These are phyloP conservation scores for Periophthalmus modestus DNA, from an alignment of 2,113 vertebrate genomes.

Conservation along the genomic window DNA sequence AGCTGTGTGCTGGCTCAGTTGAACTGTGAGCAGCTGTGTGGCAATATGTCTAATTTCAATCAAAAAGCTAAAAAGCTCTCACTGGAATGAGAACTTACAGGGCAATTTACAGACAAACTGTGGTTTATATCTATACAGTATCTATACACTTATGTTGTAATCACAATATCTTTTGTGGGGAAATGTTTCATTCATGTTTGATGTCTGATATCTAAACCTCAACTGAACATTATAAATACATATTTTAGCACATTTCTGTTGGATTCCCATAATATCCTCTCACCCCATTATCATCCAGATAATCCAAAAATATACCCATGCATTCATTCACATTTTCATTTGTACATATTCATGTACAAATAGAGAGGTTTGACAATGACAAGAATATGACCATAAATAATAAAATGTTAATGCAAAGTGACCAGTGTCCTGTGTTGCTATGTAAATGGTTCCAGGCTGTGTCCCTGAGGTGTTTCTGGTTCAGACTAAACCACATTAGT, in stretches of 20 bases:
- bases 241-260: no score
- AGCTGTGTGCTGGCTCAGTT: not conserved
- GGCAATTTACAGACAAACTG: not conserved
- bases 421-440: not conserved
- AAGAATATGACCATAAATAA: not conserved
- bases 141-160: not conserved
- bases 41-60: not conserved
- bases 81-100: not conserved
- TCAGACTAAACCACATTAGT: not conserved
- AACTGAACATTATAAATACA: no score
- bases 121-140: not conserved
- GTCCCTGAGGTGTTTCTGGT: constrained; percentile 2
- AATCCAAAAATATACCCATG: no score
- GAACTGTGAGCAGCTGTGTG: not conserved
- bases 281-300: no score
- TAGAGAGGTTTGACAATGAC: not conserved
- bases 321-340: no score
- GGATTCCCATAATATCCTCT: no score
- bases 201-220: no score
- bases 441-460: not conserved
- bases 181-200: no score
- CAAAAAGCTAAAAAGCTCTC: not conserved
- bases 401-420: not conserved
- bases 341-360: not conserved
- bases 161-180: no score